Percentiles rank a stretch among this genome's conserved stretches.
Evolutionary conservation across 2,888 invertebrate genomes (phyloP).

Genomic region (Venusia cambrica): DNA sequence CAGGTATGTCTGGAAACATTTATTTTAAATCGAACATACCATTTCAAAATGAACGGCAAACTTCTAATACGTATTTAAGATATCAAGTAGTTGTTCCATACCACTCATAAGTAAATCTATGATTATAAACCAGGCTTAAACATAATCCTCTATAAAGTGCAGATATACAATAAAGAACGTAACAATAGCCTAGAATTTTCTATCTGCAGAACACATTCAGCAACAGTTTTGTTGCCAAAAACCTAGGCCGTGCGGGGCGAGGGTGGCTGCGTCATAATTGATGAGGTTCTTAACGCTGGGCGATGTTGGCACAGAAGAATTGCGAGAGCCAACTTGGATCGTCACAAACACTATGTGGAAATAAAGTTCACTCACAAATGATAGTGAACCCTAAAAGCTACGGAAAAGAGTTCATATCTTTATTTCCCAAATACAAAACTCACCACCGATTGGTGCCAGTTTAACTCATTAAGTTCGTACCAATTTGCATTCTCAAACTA

Average conservation of each 20-base stretch:
- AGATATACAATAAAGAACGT: constrained; percentile 15
- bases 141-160: constrained; percentile 16
- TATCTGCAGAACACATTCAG: constrained; percentile 21
- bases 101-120: too few species aligned
- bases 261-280: constrained; percentile 75
- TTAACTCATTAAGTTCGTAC: not conserved
- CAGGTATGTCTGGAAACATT: too few species aligned
- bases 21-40: too few species aligned
- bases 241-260: constrained; percentile 33
- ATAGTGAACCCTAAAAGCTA: too few species aligned
- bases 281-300: constrained; percentile 79
- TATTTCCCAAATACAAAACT: constrained; percentile 1
- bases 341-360: too few species aligned
- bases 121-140: too few species aligned
- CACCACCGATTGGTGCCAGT: not conserved
- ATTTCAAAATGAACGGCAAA: too few species aligned
- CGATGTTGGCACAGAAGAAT: constrained; percentile 30
- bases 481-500: not conserved
- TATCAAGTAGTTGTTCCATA: too few species aligned
- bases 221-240: constrained; percentile 32
- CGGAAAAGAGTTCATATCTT: constrained; percentile 1
- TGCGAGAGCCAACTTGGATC: constrained; percentile 1
- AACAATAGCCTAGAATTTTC: constrained; percentile 23
- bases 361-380: too few species aligned
- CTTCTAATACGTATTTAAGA: too few species aligned